Percentiles rank a stretch among this genome's conserved stretches.
Evolutionary conservation across 2,113 vertebrate species (phyloP).

Genomic region (Podarcis muralis): DNA sequence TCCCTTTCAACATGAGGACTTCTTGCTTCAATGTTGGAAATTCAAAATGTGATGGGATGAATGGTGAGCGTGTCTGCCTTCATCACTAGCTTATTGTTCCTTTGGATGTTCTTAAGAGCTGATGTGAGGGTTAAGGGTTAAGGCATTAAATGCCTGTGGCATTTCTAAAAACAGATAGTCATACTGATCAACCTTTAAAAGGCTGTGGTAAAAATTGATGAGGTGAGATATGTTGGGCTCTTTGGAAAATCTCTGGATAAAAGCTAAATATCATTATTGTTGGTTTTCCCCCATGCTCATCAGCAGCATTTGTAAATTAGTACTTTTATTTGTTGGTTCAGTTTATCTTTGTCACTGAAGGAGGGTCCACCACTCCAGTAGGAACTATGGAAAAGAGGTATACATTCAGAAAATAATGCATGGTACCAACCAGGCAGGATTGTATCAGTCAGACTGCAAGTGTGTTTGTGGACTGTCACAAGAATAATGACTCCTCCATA

Average conservation of each 20-base stretch:
- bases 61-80: conserved; percentile 79
- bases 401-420: neutral
- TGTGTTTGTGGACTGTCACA: neutral
- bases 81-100: neutral
- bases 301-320: neutral
- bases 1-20: conserved; percentile 94
- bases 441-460: neutral
- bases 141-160: no score
- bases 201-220: neutral
- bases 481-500: neutral
- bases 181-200: neutral
- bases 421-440: neutral
- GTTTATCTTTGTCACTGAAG: neutral
- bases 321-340: rapidly evolving
- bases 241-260: neutral
- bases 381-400: neutral
- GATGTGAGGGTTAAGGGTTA: neutral
- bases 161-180: neutral
- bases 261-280: neutral
- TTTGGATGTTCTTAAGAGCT: neutral
- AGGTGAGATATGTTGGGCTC: neutral
- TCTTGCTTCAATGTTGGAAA: conserved; percentile 98
- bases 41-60: conserved; percentile 94
- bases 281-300: neutral
- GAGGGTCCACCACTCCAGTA: neutral